phyloP scores from a whole-genome alignment of 2,888 invertebrate species.

The Lepetodrilus schrolli region DNA sequence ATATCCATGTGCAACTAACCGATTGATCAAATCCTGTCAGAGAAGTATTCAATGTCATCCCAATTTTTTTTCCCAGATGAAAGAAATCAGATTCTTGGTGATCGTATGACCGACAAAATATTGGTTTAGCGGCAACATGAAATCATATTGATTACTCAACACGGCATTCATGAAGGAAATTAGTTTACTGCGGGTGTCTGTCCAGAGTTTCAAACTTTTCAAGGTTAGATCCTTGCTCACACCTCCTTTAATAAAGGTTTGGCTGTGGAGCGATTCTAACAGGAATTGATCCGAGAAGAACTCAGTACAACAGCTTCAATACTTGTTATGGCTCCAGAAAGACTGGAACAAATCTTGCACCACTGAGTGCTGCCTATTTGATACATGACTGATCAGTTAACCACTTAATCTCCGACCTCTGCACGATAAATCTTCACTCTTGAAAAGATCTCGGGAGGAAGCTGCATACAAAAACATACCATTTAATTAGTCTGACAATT shows the following conservation, averaged over 20 bases:
- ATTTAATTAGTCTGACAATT: too few species aligned
- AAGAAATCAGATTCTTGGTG: constrained; percentile 14
- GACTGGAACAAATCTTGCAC: background rate
- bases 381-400: background rate
- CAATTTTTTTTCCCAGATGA: background rate
- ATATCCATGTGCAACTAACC: background rate
- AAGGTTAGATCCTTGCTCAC: background rate
- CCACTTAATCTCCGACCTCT: background rate
- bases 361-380: constrained; percentile 13
- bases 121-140: background rate
- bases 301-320: background rate
- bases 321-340: background rate
- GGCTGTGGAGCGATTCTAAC: background rate
- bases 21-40: background rate
- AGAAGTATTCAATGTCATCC: background rate
- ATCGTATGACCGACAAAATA: constrained; percentile 4
- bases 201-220: background rate
- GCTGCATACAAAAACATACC: background rate
- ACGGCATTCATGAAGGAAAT: background rate
- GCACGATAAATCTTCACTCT: background rate
- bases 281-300: background rate
- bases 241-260: background rate
- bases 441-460: background rate
- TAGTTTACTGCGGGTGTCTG: background rate
- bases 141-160: constrained; percentile 5